Evolutionary conservation across 2,113 vertebrate species (phyloP), one percentile per base, ranked within the genome.

Genomic region (Bagarius yarrelli): DNA sequence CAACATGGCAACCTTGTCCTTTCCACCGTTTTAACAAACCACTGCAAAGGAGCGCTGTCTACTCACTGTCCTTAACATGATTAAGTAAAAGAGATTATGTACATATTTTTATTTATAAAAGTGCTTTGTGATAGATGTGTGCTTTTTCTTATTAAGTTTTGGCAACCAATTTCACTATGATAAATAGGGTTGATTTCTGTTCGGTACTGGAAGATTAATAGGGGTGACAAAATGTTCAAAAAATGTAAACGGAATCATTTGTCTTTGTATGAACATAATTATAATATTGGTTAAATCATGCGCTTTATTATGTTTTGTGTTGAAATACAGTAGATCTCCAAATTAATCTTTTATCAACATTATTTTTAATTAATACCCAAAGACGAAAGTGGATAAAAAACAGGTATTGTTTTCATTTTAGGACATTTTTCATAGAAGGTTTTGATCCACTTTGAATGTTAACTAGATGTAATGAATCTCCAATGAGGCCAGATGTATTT

Each of bases 61-160:
- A 27, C 71, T 40, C 60, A 81, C 52, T 55, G 36, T 60, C 32
- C 50, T 50, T 55, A 56, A 25, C 18, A 66, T 44, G 70, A 61
- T 86, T 61, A 64, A 52, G 70, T 83, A 76, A 70, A 47, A 83
- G 69, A 47, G 57, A 74, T 32, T 66, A 67, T 76, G 21, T 78
- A 30, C 69, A 61, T 73, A 64, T 78, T 78, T 83, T 71, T 78
- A 73, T 83, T 71, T 83, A 72, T 78, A 70, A 52, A 78, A 72
- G 81, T 78, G 76, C 76, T 44, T 74, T 83, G 63, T 78, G 86
- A 88, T 71, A 53, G 66, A 87, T 89, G 83, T 86, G 82, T 86
- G 60, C 77, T 85, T 83, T 84, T 80, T 59, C 64, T 82, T 84
- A 80, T 83, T 81, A 81, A 81, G 84, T 76, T 86, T 83, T 67